phyloP scores from a whole-genome alignment of 2,888 invertebrate species.

The Nasonia oneida region DNA sequence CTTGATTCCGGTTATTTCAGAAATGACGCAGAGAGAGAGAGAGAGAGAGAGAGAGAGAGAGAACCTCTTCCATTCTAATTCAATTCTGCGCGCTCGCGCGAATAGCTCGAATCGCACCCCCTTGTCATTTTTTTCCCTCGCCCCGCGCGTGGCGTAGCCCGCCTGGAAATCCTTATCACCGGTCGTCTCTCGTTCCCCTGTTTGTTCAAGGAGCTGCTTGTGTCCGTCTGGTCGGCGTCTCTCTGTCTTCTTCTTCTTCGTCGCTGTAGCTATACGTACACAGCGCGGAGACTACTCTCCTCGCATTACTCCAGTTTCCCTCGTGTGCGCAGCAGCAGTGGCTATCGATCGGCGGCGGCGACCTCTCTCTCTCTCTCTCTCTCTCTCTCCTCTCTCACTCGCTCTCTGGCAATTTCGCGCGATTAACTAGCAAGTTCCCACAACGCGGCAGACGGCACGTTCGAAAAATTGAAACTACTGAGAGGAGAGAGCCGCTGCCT shows the following conservation, averaged over 20 bases:
- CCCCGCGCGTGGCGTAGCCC: no score
- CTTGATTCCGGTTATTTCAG: not conserved
- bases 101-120: not conserved
- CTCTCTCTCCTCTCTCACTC: slow-evolving; percentile 5
- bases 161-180: not conserved
- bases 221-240: slow-evolving; percentile 18
- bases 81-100: not conserved
- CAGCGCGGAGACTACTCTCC: not conserved
- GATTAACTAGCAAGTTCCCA: slow-evolving; percentile 50
- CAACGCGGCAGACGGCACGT: slow-evolving; percentile 52
- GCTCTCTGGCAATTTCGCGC: slow-evolving; percentile 51
- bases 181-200: slow-evolving; percentile 4
- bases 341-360: not conserved
- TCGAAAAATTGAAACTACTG: slow-evolving; percentile 54
- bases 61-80: not conserved
- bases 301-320: slow-evolving; percentile 11
- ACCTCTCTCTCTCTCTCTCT: slow-evolving; percentile 6
- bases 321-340: slow-evolving; percentile 5
- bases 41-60: not conserved
- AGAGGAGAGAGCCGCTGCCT: slow-evolving; percentile 8
- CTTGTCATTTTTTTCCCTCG: not conserved
- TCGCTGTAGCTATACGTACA: not conserved
- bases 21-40: not conserved
- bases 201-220: not conserved
- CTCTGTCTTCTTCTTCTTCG: not conserved